Conservation (phyloP, 2,888 invertebrate genomes). For the Conops quadrifasciatus region DNA sequence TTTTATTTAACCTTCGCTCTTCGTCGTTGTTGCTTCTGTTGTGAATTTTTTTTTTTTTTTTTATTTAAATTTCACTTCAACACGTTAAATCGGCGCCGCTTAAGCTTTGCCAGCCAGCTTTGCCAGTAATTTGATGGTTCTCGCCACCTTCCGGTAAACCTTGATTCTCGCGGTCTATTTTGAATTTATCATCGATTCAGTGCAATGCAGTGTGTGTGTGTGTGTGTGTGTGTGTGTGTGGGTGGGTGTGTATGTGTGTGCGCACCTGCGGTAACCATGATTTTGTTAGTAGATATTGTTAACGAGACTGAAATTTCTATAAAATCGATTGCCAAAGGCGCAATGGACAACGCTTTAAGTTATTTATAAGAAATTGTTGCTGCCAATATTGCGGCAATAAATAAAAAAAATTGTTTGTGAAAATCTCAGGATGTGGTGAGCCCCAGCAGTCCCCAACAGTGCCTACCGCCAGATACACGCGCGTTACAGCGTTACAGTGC, state of each 20-base stretch:
- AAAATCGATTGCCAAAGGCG: slow-evolving; percentile 40
- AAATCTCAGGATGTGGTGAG: too few species aligned
- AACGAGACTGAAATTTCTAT: slow-evolving; percentile 29
- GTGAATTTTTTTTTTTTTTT: not conserved
- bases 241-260: too few species aligned
- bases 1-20: not conserved
- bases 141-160: not conserved
- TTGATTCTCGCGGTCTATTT: slow-evolving; percentile 13
- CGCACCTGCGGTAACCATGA: not conserved
- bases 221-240: too few species aligned
- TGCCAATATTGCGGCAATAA: slow-evolving; percentile 12
- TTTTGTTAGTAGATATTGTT: not conserved
- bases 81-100: too few species aligned
- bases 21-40: too few species aligned
- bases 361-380: slow-evolving; percentile 42
- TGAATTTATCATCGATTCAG: slow-evolving; percentile 4
- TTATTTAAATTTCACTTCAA: too few species aligned
- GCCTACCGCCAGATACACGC: too few species aligned
- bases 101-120: not conserved
- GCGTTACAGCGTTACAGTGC: too few species aligned
- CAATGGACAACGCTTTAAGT: slow-evolving; percentile 3
- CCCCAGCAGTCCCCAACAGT: too few species aligned
- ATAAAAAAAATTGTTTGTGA: not conserved
- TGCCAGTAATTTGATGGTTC: too few species aligned
- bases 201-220: not conserved